Base-by-base conservation (phyloP, 2,113 vertebrate genomes). In the Pionites leucogaster region DNA sequence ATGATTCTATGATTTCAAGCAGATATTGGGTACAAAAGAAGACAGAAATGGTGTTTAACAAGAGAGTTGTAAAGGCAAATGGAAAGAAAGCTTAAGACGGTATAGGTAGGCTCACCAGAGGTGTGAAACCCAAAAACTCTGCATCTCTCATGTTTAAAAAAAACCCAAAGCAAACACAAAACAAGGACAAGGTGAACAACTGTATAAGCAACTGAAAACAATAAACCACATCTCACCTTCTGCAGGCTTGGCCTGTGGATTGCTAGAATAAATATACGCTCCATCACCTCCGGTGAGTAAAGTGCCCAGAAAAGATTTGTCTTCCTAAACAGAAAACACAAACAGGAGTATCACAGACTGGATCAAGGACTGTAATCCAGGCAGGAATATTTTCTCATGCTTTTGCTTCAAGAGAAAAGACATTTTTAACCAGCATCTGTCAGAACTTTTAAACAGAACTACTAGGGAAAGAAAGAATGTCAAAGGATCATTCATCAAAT, bases 271-370 rank as follows among this genome's bases (percentile, higher is more conserved):
- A 85, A 99, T 86, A 78, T 98, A 98, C 0, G 98, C 98, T 78
- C 98, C 98, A 85, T 99, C 99, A n/a, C 98, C 98, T 72, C 93
- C 97, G 8, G 98, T 97, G 90, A 99, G 97, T 55, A 98, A 97
- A 77, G 92, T 94, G 33, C 99, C 99, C 97, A 99, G 96, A 95
- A 98, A 98, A 91, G 97, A 99, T 18, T 98, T 98, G 53, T 97
- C 97, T 9, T 98, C 98, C 97, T 99, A 95, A 63, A 94, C 18
- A 91, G 64, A 68, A 86, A 84, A 60, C 69, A 47, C 13, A 53
- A 91, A 88, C 22, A 85, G 28, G 7, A 63, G 14, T 11, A 67
- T 82, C 68, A 90, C 20, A 83, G 23, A 22, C 10, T 29, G 63
- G 9, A 77, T 3, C 76, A 57, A 27, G 67, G 35, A 69, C 29